Evolutionary conservation across 1,140 invertebrate species (phyloP).

Genomic region (Neodiprion fabricii): DNA sequence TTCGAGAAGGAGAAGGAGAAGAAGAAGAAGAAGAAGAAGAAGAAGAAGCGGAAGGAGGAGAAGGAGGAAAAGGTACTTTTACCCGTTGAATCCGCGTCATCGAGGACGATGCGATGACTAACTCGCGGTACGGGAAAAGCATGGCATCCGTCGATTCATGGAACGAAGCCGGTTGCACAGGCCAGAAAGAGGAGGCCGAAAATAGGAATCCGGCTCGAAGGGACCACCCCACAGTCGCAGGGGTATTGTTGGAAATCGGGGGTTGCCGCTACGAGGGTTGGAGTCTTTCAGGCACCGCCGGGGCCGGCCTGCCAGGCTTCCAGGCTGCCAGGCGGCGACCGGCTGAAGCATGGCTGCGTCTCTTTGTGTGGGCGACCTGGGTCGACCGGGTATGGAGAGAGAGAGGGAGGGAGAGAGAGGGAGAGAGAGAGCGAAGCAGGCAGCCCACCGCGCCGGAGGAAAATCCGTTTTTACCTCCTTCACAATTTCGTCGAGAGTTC

Average conservation of each 20-base stretch:
- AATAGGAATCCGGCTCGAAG: constrained; percentile 11
- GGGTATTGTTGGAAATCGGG: constrained; percentile 24
- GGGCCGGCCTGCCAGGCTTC: constrained; percentile 35
- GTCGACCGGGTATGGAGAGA: neutral
- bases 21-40: too few species aligned
- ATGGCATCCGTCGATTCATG: too few species aligned
- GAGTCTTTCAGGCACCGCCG: constrained; percentile 38
- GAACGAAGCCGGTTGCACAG: neutral
- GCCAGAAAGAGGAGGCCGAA: too few species aligned
- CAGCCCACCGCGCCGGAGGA: neutral
- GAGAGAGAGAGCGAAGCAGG: constrained; percentile 10
- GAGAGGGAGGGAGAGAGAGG: neutral
- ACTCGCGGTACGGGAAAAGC: neutral
- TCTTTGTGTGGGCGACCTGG: constrained; percentile 1
- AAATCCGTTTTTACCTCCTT: constrained; percentile 16
- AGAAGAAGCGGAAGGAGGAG: too few species aligned
- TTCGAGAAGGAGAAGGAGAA: too few species aligned
- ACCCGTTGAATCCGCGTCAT: neutral
- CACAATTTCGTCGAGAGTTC: neutral
- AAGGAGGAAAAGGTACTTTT: neutral
- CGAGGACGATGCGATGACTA: neutral
- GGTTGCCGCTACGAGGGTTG: constrained; percentile 40
- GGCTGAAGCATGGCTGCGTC: constrained; percentile 12
- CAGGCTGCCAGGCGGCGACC: constrained; percentile 23
- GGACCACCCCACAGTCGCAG: constrained; percentile 36